A percentile compares a stretch with the other conserved stretches of the same genome.
These are phyloP conservation scores for Drosophila nikananu DNA, from an alignment of 1,140 invertebrate species.

Conservation along the genomic window DNA sequence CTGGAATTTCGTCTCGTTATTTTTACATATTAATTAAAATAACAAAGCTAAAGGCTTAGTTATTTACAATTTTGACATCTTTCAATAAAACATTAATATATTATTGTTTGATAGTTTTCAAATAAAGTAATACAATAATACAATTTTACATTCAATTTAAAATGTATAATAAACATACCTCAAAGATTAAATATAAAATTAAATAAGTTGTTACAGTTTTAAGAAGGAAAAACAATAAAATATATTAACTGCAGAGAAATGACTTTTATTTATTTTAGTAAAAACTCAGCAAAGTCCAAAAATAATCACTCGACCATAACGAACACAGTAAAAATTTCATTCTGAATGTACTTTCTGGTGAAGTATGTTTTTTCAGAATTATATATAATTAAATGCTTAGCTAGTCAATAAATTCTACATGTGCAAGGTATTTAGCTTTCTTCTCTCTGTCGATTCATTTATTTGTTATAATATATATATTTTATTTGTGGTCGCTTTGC, in stretches of 20 bases:
- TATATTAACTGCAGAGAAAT: background rate
- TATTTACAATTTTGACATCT: background rate
- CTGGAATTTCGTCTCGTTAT: too few species aligned
- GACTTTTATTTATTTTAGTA: background rate
- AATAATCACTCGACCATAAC: background rate
- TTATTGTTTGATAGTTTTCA: background rate
- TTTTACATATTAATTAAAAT: too few species aligned
- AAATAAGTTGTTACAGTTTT: background rate
- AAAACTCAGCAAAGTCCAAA: conserved; percentile 1
- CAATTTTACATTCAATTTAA: background rate
- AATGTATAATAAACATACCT: background rate
- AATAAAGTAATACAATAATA: background rate
- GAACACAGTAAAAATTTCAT: conserved; percentile 20
- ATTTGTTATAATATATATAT: conserved; percentile 30
- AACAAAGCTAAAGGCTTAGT: background rate
- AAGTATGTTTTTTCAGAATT: conserved; percentile 14
- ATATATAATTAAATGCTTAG: conserved; percentile 34
- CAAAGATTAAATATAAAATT: background rate
- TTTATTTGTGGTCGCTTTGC: conserved; percentile 27
- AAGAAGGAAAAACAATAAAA: background rate
- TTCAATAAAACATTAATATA: background rate
- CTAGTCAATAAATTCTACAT: conserved; percentile 43
- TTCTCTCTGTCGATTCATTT: conserved; percentile 32
- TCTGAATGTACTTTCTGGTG: conserved; percentile 19
- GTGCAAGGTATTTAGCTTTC: conserved; percentile 22